Conservation (phyloP, 2,888 invertebrate genomes). For the Lepidocyrtoides sp. region DNA sequence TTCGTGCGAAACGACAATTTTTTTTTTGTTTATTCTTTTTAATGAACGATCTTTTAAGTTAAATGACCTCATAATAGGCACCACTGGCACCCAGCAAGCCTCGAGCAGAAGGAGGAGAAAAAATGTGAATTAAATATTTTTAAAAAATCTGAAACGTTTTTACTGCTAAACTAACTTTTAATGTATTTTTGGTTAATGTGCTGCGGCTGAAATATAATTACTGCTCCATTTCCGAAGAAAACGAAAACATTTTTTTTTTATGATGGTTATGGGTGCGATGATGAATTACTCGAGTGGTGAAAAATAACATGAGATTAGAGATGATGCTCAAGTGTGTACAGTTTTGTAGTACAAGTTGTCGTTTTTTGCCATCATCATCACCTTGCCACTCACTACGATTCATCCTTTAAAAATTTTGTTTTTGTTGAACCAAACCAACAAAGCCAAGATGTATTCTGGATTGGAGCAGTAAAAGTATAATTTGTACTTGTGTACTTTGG, state of each 20-base stretch:
- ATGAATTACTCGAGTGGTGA: constrained; percentile 16
- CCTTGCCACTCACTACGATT: background rate
- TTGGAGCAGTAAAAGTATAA: background rate
- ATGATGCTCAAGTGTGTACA: background rate
- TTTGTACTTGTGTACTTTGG: too few relatives aligned
- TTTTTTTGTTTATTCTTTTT: background rate
- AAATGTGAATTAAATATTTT: too few relatives aligned
- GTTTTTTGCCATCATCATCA: too few relatives aligned
- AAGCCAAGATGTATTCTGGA: constrained; percentile 29
- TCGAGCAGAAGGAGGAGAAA: too few relatives aligned
- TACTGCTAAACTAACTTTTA: too few relatives aligned
- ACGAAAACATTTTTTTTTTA: constrained; percentile 33
- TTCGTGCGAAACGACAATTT: background rate
- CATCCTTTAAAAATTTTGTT: background rate
- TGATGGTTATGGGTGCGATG: background rate
- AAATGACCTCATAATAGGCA: constrained; percentile 27
- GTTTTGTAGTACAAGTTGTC: too few relatives aligned
- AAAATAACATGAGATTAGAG: background rate
- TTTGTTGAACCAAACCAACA: background rate
- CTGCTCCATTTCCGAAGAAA: constrained; percentile 57
- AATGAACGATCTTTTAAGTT: background rate
- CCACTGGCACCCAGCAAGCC: background rate
- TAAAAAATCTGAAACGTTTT: too few relatives aligned
- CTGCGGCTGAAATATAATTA: too few relatives aligned
- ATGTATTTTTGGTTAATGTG: background rate